phyloP scores from a whole-genome alignment of 2,113 vertebrate species.

The Hyla sarda region DNA sequence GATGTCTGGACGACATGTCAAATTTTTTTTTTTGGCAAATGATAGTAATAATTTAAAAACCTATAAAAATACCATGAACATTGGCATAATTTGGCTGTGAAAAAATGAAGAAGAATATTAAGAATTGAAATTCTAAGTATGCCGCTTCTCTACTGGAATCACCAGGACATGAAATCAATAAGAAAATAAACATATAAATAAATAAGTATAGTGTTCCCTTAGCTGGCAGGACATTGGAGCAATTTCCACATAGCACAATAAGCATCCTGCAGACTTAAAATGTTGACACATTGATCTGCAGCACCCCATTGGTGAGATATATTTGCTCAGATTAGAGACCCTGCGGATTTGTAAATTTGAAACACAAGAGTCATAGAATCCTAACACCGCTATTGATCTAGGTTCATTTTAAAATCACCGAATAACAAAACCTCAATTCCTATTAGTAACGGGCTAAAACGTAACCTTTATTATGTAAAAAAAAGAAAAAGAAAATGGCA shows the following conservation, averaged over 20 bases:
- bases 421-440: too few relatives aligned
- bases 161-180: neutral
- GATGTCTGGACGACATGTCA: too few relatives aligned
- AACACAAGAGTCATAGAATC: conserved; percentile 25
- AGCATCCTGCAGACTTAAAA: conserved; percentile 30
- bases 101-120: neutral
- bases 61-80: too few relatives aligned
- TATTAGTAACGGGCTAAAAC: too few relatives aligned
- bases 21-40: too few relatives aligned
- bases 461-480: too few relatives aligned
- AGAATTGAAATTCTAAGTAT: neutral
- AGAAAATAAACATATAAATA: neutral
- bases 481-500: too few relatives aligned
- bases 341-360: conserved; percentile 30
- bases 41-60: too few relatives aligned
- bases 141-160: neutral
- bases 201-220: neutral
- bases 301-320: conserved; percentile 3
- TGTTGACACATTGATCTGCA: conserved; percentile 4
- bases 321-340: conserved; percentile 38
- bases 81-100: accelerated
- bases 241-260: conserved; percentile 17
- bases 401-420: too few relatives aligned
- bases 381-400: conserved; percentile 14
- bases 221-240: neutral